These are phyloP conservation scores for Peromyscus maniculatus DNA, from an alignment of 2,113 vertebrate genomes.

Conservation along the genomic window DNA sequence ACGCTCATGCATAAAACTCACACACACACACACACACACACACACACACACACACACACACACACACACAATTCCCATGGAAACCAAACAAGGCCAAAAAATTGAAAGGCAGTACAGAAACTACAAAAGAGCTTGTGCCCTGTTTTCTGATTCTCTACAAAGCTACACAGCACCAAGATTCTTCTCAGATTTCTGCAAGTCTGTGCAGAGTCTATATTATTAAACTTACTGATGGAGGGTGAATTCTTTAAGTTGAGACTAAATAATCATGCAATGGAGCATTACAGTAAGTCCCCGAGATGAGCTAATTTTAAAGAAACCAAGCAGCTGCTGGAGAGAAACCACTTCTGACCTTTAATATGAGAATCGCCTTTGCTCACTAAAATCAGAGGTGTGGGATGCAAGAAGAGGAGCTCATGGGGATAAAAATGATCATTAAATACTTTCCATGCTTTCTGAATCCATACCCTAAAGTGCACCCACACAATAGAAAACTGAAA, in stretches of 20 bases:
- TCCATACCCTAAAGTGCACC: slow-evolving; percentile 8
- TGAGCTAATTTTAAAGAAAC: slow-evolving; percentile 29
- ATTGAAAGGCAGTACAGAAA: slow-evolving; percentile 20
- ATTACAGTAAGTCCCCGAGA: slow-evolving; percentile 12
- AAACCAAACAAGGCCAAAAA: slow-evolving; percentile 69
- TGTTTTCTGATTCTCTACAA: slow-evolving; percentile 18
- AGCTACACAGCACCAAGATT: neutral
- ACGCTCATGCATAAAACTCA: neutral
- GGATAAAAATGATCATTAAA: slow-evolving; percentile 11
- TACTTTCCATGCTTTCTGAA: neutral
- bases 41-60: neutral
- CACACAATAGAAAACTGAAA: slow-evolving; percentile 14
- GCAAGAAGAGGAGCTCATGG: neutral
- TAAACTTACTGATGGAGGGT: neutral
- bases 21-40: neutral
- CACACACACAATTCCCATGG: slow-evolving; percentile 67
- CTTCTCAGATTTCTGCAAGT: neutral
- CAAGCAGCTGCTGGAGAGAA: neutral
- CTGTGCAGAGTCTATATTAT: neutral
- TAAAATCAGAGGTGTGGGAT: neutral
- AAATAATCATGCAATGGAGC: slow-evolving; percentile 22
- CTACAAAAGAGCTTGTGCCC: slow-evolving; percentile 28
- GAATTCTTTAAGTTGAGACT: slow-evolving; percentile 38
- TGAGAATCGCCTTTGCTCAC: neutral
- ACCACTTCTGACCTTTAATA: slow-evolving; percentile 34